Evolutionary conservation across 1,140 invertebrate genomes (phyloP).

Genomic region (Bombus haemorrhoidalis): DNA sequence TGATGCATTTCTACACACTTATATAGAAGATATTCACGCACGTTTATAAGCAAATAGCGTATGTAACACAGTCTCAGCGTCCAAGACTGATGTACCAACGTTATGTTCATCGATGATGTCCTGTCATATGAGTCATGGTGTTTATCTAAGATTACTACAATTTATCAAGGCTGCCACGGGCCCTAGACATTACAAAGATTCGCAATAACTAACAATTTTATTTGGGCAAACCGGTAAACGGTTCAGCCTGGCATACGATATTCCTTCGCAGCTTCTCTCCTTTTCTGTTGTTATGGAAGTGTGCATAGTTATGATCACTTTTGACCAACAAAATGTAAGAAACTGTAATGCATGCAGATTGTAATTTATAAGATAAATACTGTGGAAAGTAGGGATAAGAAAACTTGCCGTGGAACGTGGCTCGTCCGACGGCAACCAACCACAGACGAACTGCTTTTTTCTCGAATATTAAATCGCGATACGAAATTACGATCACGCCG

Average conservation of each 20-base stretch:
- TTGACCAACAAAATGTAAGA: constrained; percentile 18
- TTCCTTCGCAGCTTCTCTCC: not conserved
- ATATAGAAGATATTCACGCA: not conserved
- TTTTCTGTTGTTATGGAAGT: not conserved
- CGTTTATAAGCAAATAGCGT: constrained; percentile 12
- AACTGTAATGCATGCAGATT: not conserved
- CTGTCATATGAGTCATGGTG: constrained; percentile 52
- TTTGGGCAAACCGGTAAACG: constrained; percentile 4
- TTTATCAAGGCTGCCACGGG: constrained; percentile 53
- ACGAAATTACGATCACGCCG: constrained; percentile 42
- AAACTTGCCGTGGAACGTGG: constrained; percentile 11
- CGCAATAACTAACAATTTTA: constrained; percentile 16
- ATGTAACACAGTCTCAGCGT: not conserved
- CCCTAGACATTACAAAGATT: constrained; percentile 23
- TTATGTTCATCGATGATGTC: constrained; percentile 37
- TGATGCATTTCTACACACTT: not conserved
- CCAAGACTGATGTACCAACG: not conserved
- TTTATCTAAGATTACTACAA: constrained; percentile 58
- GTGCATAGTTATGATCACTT: not conserved
- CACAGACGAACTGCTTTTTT: constrained; percentile 44
- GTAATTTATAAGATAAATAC: constrained; percentile 60
- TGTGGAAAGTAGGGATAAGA: constrained; percentile 27
- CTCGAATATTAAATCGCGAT: constrained; percentile 61
- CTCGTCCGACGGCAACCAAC: constrained; percentile 17
- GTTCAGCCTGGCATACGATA: not conserved